Conservation (phyloP, 2,113 vertebrate species). For the Cololabis saira region DNA sequence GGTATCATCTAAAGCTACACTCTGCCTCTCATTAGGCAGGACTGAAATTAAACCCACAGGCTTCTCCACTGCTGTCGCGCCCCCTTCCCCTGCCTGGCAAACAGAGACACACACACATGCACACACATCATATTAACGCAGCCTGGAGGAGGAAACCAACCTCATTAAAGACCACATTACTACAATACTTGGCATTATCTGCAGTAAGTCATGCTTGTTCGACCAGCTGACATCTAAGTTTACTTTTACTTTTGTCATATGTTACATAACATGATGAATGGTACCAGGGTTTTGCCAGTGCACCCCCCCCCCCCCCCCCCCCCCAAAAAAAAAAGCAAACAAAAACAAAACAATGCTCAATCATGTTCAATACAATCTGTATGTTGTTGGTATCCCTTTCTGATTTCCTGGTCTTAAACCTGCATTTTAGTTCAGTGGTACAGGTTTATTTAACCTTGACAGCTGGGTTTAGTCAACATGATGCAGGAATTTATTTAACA, state of each 20-base stretch:
- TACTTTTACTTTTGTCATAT: background rate
- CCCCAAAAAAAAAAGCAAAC: too few relatives aligned
- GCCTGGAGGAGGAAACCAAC: slow-evolving; percentile 40
- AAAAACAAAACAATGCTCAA: too few relatives aligned
- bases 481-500: too few relatives aligned
- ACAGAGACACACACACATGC: slow-evolving; percentile 9
- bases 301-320: too few relatives aligned
- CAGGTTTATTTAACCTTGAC: too few relatives aligned
- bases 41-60: slow-evolving; percentile 64
- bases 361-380: too few relatives aligned
- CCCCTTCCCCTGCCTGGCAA: background rate
- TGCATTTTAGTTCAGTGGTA: too few relatives aligned
- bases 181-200: slow-evolving; percentile 28
- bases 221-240: slow-evolving; percentile 39
- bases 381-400: too few relatives aligned
- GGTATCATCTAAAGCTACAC: slow-evolving; percentile 28
- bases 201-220: slow-evolving; percentile 23
- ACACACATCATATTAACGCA: slow-evolving; percentile 33
- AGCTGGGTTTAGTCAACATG: too few relatives aligned
- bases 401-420: too few relatives aligned
- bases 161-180: slow-evolving; percentile 51
- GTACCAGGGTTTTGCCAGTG: background rate
- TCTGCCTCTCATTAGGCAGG: slow-evolving; percentile 53
- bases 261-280: background rate
- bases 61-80: slow-evolving; percentile 19